These are phyloP conservation scores for Trematocara stigmaticum DNA, from an alignment of 2,113 vertebrate species.

Conservation along the genomic window DNA sequence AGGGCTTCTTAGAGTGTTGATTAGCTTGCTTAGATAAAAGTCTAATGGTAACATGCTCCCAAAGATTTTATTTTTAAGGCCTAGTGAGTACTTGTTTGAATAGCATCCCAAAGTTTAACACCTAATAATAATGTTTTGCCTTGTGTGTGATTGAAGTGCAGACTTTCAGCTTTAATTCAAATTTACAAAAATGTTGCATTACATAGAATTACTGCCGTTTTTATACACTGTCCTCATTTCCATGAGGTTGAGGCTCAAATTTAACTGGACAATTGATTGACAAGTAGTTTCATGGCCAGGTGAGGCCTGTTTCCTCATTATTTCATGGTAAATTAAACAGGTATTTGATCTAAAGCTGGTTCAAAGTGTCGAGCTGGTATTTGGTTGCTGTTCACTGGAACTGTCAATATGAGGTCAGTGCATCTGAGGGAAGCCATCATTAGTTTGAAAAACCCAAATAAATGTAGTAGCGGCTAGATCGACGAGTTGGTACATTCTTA, in stretches of 20 bases:
- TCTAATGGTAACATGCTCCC: neutral
- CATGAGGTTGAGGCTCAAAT: neutral
- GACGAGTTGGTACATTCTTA: neutral
- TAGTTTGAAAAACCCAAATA: neutral
- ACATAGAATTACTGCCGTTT: neutral
- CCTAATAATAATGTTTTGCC: neutral
- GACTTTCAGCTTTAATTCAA: neutral
- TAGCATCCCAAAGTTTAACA: neutral
- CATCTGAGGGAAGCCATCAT: neutral
- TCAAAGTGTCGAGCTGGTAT: neutral
- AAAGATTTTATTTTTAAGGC: neutral
- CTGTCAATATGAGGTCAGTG: neutral
- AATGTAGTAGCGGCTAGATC: rapidly evolving
- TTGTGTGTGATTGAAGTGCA: neutral
- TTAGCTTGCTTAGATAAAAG: neutral
- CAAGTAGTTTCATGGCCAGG: neutral
- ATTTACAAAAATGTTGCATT: neutral
- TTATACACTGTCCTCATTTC: neutral
- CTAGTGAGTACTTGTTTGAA: neutral
- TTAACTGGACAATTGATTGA: neutral
- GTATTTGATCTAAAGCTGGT: neutral
- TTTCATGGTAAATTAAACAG: neutral
- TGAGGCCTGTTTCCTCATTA: neutral
- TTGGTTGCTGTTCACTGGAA: neutral
- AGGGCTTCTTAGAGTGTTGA: neutral